Base-by-base conservation (phyloP, 64 coral and sea anemone genomes). In the Stylophora pistillata region DNA sequence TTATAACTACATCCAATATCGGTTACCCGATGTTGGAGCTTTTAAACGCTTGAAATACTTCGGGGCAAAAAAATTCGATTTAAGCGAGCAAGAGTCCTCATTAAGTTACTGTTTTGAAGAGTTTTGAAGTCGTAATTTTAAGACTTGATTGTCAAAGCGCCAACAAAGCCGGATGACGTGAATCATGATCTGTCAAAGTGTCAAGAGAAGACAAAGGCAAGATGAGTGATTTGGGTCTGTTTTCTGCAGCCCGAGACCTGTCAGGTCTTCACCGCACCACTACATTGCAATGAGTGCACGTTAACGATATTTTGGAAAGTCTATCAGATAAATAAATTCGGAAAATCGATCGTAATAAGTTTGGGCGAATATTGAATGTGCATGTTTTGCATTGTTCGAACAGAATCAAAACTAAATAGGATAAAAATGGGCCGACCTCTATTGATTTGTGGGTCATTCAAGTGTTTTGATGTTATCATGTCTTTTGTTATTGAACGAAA, bases 371-470 rank as follows among this genome's bases (percentile, higher is more conserved):
- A 47, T 47, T 28, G 9, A 84, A 23, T 70, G 54, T 65, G 33
- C 32, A 63, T 70, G 3, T 70, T 25, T 1, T 69, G 60, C 21
- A 34, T 54, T 69, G 59, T 83, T 34, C 58, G 5, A 52, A 63
- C 18, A 69, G 61, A 53, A 70, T 41, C 21, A 21, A 84, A 84
- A 53, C 30, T 70, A 70, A 47, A 69, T 53, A 15, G 13, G 34
- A 84, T 33, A 84, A 84, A 82, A 79, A 84, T 68, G 31, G 58
- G 60, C 60, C 69, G 80, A 84, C 80, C 80, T 84, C 33, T 84
- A 15, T 82, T 65, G 80, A 52, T 84, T 70, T 69, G 34, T 53
- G 80, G 80, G 61, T 84, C 80, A 69, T 69, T 69, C 30, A 65
- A 70, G 20, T 63, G 79, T 64, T 82, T 31, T 64, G 79, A 64